These are phyloP conservation scores for Therioaphis trifolii DNA, from an alignment of 2,888 invertebrate species.

Conservation along the genomic window DNA sequence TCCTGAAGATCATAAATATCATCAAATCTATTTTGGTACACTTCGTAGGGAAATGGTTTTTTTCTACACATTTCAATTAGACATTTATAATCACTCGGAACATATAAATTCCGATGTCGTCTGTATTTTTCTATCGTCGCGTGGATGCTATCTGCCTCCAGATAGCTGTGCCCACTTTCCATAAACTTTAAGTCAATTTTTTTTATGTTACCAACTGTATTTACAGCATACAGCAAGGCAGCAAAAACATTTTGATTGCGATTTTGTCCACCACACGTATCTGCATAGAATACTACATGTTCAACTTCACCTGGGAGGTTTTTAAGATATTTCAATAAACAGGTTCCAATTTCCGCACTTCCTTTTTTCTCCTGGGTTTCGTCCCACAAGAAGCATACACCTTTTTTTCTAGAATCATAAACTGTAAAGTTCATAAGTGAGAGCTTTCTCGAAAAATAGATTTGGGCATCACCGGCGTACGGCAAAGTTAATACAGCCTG, in stretches of 20 bases:
- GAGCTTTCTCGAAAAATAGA: conserved; percentile 67
- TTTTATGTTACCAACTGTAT: conserved; percentile 63
- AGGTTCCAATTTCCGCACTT: conserved; percentile 67
- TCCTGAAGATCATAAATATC: conserved; percentile 64
- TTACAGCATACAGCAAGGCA: conserved; percentile 64
- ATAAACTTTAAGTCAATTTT: conserved; percentile 66
- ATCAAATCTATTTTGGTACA: conserved; percentile 62
- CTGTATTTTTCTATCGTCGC: conserved; percentile 65
- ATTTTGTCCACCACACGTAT: no score
- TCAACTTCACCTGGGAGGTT: conserved; percentile 15
- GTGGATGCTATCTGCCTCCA: conserved; percentile 66
- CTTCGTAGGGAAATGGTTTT: conserved; percentile 63
- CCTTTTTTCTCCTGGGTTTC: conserved; percentile 67
- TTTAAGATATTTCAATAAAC: conserved; percentile 64
- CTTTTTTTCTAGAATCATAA: no score
- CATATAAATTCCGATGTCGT: conserved; percentile 64
- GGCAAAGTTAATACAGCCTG: conserved; percentile 67
- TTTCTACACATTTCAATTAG: conserved; percentile 63
- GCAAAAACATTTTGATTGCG: conserved; percentile 66
- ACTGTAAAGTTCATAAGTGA: conserved; percentile 66
- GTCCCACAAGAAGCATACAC: conserved; percentile 66
- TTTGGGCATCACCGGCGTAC: conserved; percentile 66
- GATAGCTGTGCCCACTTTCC: conserved; percentile 66
- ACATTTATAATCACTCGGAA: conserved; percentile 64
- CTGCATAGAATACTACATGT: conserved; percentile 47